Conservation (phyloP, 2,113 vertebrate species). For the Oenanthe oenanthe region DNA sequence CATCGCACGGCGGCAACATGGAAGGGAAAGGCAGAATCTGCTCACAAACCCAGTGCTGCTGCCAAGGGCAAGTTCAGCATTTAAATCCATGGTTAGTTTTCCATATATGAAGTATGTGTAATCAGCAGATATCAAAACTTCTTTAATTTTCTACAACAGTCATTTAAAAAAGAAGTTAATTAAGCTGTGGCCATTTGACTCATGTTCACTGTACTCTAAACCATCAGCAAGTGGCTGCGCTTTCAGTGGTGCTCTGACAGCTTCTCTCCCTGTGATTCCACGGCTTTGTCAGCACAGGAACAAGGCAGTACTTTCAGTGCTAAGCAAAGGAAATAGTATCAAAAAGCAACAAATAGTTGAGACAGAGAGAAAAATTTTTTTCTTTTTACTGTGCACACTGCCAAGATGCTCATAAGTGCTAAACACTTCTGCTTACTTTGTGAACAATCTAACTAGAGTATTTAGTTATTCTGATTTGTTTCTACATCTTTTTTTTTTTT, state of each 20-base stretch:
- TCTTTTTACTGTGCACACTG: neutral
- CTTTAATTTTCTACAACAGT: neutral
- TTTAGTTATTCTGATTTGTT: neutral
- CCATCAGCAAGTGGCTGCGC: neutral
- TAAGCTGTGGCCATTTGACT: neutral
- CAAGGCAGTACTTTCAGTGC: neutral
- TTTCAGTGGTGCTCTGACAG: neutral
- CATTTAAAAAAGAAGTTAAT: neutral
- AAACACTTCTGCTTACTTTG: neutral
- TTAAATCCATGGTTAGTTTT: neutral
- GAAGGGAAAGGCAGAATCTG: neutral
- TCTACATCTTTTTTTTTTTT: neutral
- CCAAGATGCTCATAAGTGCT: neutral
- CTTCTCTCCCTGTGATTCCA: neutral
- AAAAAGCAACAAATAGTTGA: neutral
- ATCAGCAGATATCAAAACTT: neutral
- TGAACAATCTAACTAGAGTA: neutral
- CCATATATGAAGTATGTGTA: neutral
- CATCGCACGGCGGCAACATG: fast-evolving
- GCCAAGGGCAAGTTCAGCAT: neutral
- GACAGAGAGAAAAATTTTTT: neutral
- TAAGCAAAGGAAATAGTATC: neutral
- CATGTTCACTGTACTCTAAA: neutral
- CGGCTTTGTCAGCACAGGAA: neutral
- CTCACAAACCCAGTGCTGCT: neutral